Evolutionary conservation across 2,888 invertebrate genomes (phyloP), one percentile per base, ranked within the genome.

Genomic region (Latrodectus elegans): DNA sequence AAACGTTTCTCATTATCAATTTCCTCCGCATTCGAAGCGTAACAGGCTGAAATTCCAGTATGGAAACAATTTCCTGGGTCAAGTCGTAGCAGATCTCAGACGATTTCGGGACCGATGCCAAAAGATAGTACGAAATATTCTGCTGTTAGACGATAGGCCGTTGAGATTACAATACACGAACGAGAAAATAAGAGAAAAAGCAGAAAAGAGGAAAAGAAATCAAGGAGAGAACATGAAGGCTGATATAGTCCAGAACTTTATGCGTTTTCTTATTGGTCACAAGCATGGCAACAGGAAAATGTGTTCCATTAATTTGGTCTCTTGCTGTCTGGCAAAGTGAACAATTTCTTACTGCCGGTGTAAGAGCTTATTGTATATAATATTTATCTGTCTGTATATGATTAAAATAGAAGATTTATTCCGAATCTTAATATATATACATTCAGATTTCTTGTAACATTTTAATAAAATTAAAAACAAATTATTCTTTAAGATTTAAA

Each of bases 81-180:
- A 53, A 17, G 15, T 8, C 22, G 14, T 64, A 15, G 22, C 52
- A 14, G 38, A 64, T 22, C 49, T 6, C 67, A 67, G 77, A 52
- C 77, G 15, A 68, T 38, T 79, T 14, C 51, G 71, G 79, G 79
- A 38, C 49, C 22, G 79, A 15, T 79, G 79, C 79, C 71, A 79
- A 71, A 60, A 71, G 71, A 79, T 79, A 79, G 70, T 79, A 53
- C 67, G 68, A 51, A 68, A 68, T 53, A 22, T 53, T 78, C 38
- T 26, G 38, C 9, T 68, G 78, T 53, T 52, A 67, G 78, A 53
- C 49, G 65, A 68, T 22, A 68, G 67, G 53, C 52, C 22, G 38
- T 38, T 38, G 38, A 38, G 38, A 38, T 38, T 38, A 38, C 38
- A 38, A 38, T 38, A 38, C 38, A 38, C 38, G 38, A 38, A 38